phyloP scores from a whole-genome alignment of 2,113 vertebrate species.

The Phaethornis superciliosus region DNA sequence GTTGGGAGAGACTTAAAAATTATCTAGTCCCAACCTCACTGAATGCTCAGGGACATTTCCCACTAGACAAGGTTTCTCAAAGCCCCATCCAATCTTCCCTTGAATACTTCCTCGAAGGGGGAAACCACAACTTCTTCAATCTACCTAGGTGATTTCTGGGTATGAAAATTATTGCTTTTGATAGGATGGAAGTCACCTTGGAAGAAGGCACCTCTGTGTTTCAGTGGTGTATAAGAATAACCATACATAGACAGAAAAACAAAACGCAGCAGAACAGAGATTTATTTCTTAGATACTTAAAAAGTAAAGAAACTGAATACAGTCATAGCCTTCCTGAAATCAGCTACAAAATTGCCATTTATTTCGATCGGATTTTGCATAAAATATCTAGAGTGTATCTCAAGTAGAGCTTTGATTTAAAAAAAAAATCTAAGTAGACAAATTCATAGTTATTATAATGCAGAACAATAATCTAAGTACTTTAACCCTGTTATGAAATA shows the following conservation, averaged over 20 bases:
- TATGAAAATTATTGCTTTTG: background rate
- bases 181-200: background rate
- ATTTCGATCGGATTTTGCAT: background rate
- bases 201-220: background rate
- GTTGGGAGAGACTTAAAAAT: no score
- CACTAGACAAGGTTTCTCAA: no score
- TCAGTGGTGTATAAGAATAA: background rate
- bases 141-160: background rate
- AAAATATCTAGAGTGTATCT: background rate
- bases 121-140: no score
- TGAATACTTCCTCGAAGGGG: no score
- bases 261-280: background rate
- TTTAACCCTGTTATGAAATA: conserved; percentile 16
- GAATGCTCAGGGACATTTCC: no score
- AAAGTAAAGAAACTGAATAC: background rate
- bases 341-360: background rate
- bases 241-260: background rate
- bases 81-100: no score
- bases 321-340: background rate
- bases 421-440: background rate
- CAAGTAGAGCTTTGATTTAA: background rate
- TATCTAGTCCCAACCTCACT: no score
- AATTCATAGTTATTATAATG: background rate
- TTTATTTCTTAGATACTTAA: background rate
- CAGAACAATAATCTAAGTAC: background rate